Conservation (phyloP, 2,113 vertebrate species). For the Xiphophorus maculatus region DNA sequence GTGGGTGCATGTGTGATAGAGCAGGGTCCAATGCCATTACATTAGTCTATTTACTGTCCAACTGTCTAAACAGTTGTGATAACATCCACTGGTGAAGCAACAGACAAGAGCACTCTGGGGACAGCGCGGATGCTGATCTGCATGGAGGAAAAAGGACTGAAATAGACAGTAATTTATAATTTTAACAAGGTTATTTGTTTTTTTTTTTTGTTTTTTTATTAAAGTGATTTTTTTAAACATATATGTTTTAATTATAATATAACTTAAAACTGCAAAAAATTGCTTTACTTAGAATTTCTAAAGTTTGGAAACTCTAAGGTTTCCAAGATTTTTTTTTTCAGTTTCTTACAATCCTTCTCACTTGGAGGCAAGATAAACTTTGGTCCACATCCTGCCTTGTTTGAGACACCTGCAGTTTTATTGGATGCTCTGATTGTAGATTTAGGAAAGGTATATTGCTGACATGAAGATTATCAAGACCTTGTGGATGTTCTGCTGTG, state of each 20-base stretch:
- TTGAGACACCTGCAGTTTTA: background rate
- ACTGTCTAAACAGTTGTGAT: constrained; percentile 73
- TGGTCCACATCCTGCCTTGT: background rate
- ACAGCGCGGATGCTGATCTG: constrained; percentile 18
- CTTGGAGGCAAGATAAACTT: background rate
- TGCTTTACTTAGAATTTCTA: background rate
- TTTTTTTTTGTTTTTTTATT: background rate
- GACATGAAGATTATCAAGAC: background rate
- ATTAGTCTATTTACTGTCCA: constrained; percentile 61
- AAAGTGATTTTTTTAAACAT: background rate
- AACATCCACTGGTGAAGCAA: constrained; percentile 53
- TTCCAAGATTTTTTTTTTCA: too few relatives aligned
- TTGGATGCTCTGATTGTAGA: background rate
- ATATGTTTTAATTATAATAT: background rate
- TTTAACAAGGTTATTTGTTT: constrained; percentile 6
- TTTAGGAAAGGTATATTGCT: background rate
- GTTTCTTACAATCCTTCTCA: background rate
- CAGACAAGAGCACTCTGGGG: constrained; percentile 36
- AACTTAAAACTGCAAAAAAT: background rate
- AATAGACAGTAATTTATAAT: background rate
- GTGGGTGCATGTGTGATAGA: constrained; percentile 22
- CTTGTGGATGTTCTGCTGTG: background rate
- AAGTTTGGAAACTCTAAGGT: too few relatives aligned
- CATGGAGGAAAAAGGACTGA: constrained; percentile 3
- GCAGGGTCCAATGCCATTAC: constrained; percentile 35